These are phyloP conservation scores for Agriopis aurantiaria DNA, from an alignment of 2,888 invertebrate genomes.

Conservation along the genomic window DNA sequence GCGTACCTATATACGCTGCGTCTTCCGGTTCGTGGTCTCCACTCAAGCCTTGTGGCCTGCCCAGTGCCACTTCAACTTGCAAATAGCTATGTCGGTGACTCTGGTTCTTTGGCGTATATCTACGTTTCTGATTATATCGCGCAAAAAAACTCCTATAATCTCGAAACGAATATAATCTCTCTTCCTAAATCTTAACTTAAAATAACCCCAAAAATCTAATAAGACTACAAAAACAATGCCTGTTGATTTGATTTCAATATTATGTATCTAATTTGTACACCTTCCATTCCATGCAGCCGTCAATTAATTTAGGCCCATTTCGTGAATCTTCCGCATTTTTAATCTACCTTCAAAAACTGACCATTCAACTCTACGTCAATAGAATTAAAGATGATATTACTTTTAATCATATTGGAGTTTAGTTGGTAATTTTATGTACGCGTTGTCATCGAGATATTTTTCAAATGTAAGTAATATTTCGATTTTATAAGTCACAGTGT, in stretches of 20 bases:
- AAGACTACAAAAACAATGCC: slow-evolving; percentile 54
- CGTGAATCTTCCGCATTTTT: slow-evolving; percentile 55
- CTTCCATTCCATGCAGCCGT: slow-evolving; percentile 64
- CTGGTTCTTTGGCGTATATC: too few relatives aligned
- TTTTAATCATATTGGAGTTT: slow-evolving; percentile 17
- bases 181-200: slow-evolving; percentile 41
- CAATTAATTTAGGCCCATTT: slow-evolving; percentile 82
- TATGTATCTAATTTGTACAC: slow-evolving; percentile 82
- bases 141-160: not conserved
- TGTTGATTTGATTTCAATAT: slow-evolving; percentile 69
- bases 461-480: slow-evolving; percentile 72
- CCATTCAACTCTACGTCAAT: slow-evolving; percentile 26
- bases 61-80: too few relatives aligned
- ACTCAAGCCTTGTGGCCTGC: too few relatives aligned
- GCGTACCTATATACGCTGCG: too few relatives aligned
- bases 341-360: not conserved
- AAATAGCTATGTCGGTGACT: too few relatives aligned
- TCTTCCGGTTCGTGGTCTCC: too few relatives aligned
- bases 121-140: too few relatives aligned
- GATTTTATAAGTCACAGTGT: slow-evolving; percentile 74
- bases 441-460: slow-evolving; percentile 77
- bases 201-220: slow-evolving; percentile 55
- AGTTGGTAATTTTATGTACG: slow-evolving; percentile 56
- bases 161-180: slow-evolving; percentile 7
- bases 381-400: slow-evolving; percentile 38